Evolutionary conservation across 2,113 vertebrate species (phyloP), one percentile per base, ranked within the genome.

Genomic region (Apteryx owenii): DNA sequence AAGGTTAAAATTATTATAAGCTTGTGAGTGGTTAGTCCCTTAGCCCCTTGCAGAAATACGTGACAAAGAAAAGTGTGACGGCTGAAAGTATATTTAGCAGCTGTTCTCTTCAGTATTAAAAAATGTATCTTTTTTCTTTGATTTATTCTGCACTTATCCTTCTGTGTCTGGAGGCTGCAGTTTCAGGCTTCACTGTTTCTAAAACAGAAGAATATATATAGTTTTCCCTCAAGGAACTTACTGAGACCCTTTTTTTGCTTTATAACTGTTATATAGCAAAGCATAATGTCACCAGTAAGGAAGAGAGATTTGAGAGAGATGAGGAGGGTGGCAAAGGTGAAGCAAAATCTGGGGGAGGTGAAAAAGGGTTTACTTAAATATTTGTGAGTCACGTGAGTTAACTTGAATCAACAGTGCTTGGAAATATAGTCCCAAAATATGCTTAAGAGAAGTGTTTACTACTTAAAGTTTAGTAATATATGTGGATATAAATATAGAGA

Each of bases 41-140:
- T 72, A 53, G 8, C 3, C 20, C 31, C 12, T 44, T 81, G 26
- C 22, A 96, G 33, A 86, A 80, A 69, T 42, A 80, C 0, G 4
- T 69, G 22, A 51, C 19, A 0, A 31, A 38, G 72, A 51, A 40
- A 28, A 23, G 9, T 25, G 20, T 26, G 13, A 0, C 1, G 28
- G 1, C 6, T 23, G 10, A 36, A 65, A 64, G 26, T 79, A 44
- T 50, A 71, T 83, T 71, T 65, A 38, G 10, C 2, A 29, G 21
- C 71, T 82, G 9, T 85, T 25, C 4, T 76, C 12, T 64, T 64
- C 46, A 36, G 15, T 20, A 80, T 5, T 60, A 83, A 65, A 71
- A 71, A 20, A 38, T 42, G 17, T 70, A 2, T 15, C 42, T 88
- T 40, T 65, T 17, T 8, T 19, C 25, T n/a, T 44, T 60, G 14